Base-by-base conservation (phyloP, 2,113 vertebrate species). In the Sylvia atricapilla region DNA sequence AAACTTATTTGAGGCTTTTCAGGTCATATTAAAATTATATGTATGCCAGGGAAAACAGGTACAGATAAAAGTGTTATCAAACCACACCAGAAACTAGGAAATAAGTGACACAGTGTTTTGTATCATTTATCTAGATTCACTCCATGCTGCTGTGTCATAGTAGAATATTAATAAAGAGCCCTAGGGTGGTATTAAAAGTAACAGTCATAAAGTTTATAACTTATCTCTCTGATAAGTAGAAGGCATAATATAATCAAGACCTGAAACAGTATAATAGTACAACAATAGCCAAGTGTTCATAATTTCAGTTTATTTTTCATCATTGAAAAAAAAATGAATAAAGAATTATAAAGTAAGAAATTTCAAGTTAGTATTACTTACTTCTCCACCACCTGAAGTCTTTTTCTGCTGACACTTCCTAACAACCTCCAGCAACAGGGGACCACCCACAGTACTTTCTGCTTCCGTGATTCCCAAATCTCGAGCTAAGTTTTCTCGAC, bases 401-500 rank as follows among this genome's bases (percentile, higher is more conserved):
- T 94, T 98, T 30, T 96, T 97, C 76, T 97, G 98, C 20, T 98
- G 97, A 82, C 97, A 98, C 63, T 98, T 98, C 94, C 96, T 97
- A 89, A 99, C 95, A 55, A 99, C 97, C 87, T 99, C 99, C 95
- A 99, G 91, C 30, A 99, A 88, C 27, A 99, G 90, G 10, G 99
- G 99, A 23, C 97, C 97, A 35, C 97, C 98, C 85, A 96, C 97
- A 55, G 98, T 97, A 49, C 97, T 95, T 79, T 99, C 98, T 1
- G 96, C 97, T 90, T 99, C 98, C 3, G 72, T 94, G 80, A 99
- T 98, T 50, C 98, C 98, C 86, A 99, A 97, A 33, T 99, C 98
- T 68, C 95, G 98, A 84, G 98, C 98, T 94, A 99, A 96, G 86
- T 96, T 97, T 81, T 99, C 98, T 91, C 99, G 98, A 60, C 97